These are phyloP conservation scores for Ophion ellenae DNA, from an alignment of 2,888 invertebrate genomes.

Conservation along the genomic window DNA sequence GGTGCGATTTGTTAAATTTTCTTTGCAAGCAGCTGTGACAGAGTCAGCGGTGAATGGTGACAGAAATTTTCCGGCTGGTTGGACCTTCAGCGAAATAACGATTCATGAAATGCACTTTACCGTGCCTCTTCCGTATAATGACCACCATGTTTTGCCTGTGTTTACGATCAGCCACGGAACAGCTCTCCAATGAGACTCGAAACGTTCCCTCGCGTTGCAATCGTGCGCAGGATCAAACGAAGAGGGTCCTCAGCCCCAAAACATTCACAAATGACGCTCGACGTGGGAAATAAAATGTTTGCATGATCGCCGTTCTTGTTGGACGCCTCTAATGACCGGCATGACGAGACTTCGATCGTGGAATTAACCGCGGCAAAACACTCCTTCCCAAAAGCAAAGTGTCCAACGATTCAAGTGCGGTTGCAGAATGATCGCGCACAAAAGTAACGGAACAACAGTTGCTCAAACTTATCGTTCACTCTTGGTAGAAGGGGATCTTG, in stretches of 20 bases:
- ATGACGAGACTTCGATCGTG: conserved; percentile 45
- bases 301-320: neutral
- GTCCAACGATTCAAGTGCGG: conserved; percentile 4
- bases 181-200: conserved; percentile 37
- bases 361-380: conserved; percentile 58
- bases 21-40: neutral
- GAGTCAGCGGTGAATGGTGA: too few species aligned
- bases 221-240: conserved; percentile 2
- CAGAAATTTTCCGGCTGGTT: too few species aligned
- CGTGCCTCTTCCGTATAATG: conserved; percentile 72
- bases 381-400: conserved; percentile 56
- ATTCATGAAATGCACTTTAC: conserved; percentile 24
- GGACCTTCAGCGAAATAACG: neutral
- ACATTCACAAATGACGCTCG: conserved; percentile 19
- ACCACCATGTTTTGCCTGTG: conserved; percentile 80
- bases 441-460: conserved; percentile 57
- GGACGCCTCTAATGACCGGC: conserved; percentile 60
- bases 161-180: conserved; percentile 73
- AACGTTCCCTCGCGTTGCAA: neutral
- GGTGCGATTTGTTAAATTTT: neutral
- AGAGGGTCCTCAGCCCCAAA: neutral
- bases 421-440: conserved; percentile 23
- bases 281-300: conserved; percentile 21
- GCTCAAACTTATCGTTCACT: conserved; percentile 51
- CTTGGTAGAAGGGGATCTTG: conserved; percentile 68